Percentiles rank a stretch among this genome's conserved stretches.
Evolutionary conservation across 2,888 invertebrate species (phyloP).

Genomic region (Beris morrisii): DNA sequence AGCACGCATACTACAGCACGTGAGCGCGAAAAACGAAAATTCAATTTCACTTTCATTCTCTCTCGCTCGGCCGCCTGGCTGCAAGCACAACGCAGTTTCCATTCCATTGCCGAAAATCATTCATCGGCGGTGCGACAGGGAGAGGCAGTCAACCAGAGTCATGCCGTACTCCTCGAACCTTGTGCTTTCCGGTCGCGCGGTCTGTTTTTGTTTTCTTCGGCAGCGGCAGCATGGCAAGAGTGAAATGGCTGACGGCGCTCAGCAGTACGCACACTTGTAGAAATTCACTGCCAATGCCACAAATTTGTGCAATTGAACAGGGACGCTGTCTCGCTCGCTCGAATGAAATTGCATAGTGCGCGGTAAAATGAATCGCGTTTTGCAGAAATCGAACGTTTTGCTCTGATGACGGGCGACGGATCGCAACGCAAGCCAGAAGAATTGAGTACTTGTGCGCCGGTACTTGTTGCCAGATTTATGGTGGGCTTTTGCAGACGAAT

Average conservation of each 20-base stretch:
- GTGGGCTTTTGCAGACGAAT: too few species aligned
- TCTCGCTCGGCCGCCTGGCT: background rate
- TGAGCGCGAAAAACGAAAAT: slow-evolving; percentile 15
- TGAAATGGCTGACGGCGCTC: too few species aligned
- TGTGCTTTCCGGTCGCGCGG: too few species aligned
- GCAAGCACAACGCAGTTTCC: background rate
- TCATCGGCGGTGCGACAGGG: background rate
- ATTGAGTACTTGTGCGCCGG: background rate
- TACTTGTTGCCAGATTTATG: too few species aligned
- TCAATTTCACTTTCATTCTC: slow-evolving; percentile 29
- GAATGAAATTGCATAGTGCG: background rate
- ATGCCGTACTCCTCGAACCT: too few species aligned
- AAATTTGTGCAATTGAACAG: background rate
- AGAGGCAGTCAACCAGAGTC: too few species aligned
- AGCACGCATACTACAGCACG: slow-evolving; percentile 11
- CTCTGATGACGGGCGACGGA: background rate
- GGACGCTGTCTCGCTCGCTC: slow-evolving; percentile 16
- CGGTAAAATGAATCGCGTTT: too few species aligned
- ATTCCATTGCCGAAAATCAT: background rate
- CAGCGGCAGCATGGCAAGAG: too few species aligned
- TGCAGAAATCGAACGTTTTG: too few species aligned
- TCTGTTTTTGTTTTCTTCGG: too few species aligned
- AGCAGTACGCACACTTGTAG: too few species aligned
- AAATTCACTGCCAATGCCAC: slow-evolving; percentile 36
- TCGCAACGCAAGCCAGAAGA: slow-evolving; percentile 8